Percentiles rank a stretch among this genome's conserved stretches.
Evolutionary conservation across 2,113 vertebrate genomes (phyloP).

Genomic region (Alouatta palliata): DNA sequence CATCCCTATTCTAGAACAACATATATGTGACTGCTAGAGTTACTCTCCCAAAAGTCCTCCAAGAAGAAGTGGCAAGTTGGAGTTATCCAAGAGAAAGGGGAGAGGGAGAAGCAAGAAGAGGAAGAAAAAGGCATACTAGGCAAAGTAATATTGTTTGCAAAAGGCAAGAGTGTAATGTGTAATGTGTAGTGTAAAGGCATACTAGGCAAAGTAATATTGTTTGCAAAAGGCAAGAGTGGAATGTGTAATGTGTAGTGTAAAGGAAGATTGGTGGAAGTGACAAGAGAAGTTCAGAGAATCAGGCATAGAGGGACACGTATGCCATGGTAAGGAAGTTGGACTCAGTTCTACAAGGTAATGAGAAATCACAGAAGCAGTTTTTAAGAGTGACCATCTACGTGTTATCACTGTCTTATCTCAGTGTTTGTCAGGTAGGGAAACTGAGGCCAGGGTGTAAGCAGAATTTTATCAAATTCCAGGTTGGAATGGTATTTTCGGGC

Average conservation of each 20-base stretch:
- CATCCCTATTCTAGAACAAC: not conserved
- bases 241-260: not conserved
- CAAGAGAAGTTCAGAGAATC: not conserved
- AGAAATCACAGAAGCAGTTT: not conserved
- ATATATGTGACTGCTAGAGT: not conserved
- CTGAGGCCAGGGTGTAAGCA: not conserved
- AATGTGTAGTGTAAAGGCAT: not conserved
- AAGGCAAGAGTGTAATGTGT: not conserved
- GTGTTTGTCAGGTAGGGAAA: not conserved
- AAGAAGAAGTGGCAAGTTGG: not conserved
- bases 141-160: not conserved
- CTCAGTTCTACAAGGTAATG: not conserved
- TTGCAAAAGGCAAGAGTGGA: not conserved
- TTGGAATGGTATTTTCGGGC: constrained; percentile 14
- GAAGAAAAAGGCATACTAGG: not conserved
- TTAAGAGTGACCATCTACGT: not conserved
- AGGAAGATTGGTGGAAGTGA: not conserved
- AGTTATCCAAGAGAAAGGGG: not conserved
- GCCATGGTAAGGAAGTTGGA: not conserved
- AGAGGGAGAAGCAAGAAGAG: not conserved
- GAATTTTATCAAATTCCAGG: constrained; percentile 21
- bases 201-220: not conserved
- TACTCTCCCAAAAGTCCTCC: not conserved
- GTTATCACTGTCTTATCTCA: not conserved
- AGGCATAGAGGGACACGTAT: not conserved